These are phyloP conservation scores for Hemicordylus capensis DNA, from an alignment of 2,113 vertebrate genomes.

Conservation along the genomic window DNA sequence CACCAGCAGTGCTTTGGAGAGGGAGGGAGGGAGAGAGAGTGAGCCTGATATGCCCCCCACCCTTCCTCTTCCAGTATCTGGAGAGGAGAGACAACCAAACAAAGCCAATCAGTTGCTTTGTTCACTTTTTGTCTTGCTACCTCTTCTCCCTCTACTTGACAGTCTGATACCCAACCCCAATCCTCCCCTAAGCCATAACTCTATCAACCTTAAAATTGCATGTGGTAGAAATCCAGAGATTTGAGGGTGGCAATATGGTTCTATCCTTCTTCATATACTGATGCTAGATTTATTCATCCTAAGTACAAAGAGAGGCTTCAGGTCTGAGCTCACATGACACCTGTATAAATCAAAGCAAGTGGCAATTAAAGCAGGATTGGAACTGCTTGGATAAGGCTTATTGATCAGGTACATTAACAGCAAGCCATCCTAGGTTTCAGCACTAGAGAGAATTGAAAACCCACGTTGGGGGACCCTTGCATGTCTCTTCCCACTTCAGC, in stretches of 20 bases:
- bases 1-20: too few relatives aligned
- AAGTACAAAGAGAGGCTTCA: not conserved
- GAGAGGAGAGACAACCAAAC: too few relatives aligned
- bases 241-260: not conserved
- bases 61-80: too few relatives aligned
- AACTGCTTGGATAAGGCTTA: conserved; percentile 27
- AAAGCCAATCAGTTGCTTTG: too few relatives aligned
- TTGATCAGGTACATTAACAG: not conserved
- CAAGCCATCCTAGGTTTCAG: not conserved
- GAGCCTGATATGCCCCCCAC: too few relatives aligned
- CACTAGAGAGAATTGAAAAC: conserved; percentile 39
- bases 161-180: too few relatives aligned
- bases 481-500: conserved; percentile 29
- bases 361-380: not conserved
- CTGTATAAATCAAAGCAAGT: not conserved
- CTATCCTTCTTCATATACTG: not conserved
- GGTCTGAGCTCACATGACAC: not conserved
- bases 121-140: too few relatives aligned
- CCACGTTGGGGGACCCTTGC: not conserved
- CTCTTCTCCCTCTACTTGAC: too few relatives aligned
- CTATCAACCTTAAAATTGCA: too few relatives aligned
- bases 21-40: too few relatives aligned
- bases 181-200: too few relatives aligned
- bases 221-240: too few relatives aligned
- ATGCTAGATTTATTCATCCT: not conserved